Base-by-base conservation (phyloP, 2,797 vertebrate genomes). In the Orientallactaga sibirica region DNA sequence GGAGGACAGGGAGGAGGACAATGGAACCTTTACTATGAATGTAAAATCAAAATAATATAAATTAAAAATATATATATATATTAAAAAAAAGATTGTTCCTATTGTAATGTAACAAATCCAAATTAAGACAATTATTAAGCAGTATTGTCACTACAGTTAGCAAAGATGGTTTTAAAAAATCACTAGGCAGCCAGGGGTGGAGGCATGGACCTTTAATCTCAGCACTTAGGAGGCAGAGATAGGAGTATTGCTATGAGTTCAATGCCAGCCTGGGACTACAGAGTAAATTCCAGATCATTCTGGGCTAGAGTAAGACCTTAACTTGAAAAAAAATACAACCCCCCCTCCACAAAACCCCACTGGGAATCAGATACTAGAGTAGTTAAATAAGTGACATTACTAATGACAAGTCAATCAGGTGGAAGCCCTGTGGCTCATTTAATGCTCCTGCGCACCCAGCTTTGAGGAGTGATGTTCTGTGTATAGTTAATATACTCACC, bases 81-180 rank as follows among this genome's bases (percentile, higher is more conserved):
- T n/a, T n/a, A n/a, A n/a, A n/a, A n/a, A n/a, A n/a, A 5, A 86
- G 37, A 55, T 66, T 25, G 43, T 74, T 73, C 81, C 88, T 29
- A 55, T 48, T 70, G 10, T 29, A 71, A 76, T 33, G 74, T 76
- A 73, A 78, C 10, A 81, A 87, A 80, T 66, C 4, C 3, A 78
- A 85, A 78, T 22, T 75, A 61, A 90, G 84, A 75, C n/a, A 75
- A 88, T 11, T 83, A 29, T 48, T 37, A 81, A 15, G 11, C 33
- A 55, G 25, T 15, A 29, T 70, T 76, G 75, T 61, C 37, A 48
- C 18, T 75, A 52, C 62, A 87, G 66, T 77, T 29, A 37, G 19
- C 22, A 58, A 68, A 95, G 15, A 10, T 43, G 67, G 67, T 92
- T 93, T 86, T 14, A 87, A 81, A 88, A 90, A 87, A 92, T 48